phyloP scores from a whole-genome alignment of 2,888 invertebrate genomes.

The Falcaria lacertinaria region DNA sequence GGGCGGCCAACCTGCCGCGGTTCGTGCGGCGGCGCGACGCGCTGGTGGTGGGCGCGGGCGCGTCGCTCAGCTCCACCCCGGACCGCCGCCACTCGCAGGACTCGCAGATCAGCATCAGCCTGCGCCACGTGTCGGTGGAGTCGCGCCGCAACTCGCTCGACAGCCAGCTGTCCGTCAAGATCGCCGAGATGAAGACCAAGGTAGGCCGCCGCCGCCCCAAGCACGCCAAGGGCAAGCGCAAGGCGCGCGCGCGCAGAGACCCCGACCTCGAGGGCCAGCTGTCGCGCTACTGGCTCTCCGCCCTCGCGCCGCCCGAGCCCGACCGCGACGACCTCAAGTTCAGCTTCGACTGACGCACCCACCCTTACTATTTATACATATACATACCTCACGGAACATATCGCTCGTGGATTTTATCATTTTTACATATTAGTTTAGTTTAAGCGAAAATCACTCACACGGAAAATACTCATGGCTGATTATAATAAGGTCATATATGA shows the following conservation, averaged over 20 bases:
- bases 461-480: not conserved
- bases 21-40: conserved; percentile 92
- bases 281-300: conserved; percentile 83
- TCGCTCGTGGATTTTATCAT: not conserved
- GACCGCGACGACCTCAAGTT: conserved; percentile 75
- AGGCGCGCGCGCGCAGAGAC: conserved; percentile 58
- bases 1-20: conserved; percentile 94
- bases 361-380: no score
- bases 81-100: conserved; percentile 82
- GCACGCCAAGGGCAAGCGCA: conserved; percentile 62
- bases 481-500: no score
- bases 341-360: conserved; percentile 61
- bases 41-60: conserved; percentile 60
- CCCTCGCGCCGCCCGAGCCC: conserved; percentile 78
- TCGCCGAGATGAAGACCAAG: conserved; percentile 90
- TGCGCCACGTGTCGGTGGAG: conserved; percentile 91
- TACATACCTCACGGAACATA: not conserved
- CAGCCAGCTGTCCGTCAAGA: conserved; percentile 91
- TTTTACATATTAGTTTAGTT: not conserved
- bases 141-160: conserved; percentile 92
- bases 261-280: conserved; percentile 91
- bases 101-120: conserved; percentile 87
- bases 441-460: not conserved
- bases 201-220: conserved; percentile 74
- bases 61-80: conserved; percentile 74